These are phyloP conservation scores for Xenops minutus DNA, from an alignment of 2,797 vertebrate genomes.

Conservation along the genomic window DNA sequence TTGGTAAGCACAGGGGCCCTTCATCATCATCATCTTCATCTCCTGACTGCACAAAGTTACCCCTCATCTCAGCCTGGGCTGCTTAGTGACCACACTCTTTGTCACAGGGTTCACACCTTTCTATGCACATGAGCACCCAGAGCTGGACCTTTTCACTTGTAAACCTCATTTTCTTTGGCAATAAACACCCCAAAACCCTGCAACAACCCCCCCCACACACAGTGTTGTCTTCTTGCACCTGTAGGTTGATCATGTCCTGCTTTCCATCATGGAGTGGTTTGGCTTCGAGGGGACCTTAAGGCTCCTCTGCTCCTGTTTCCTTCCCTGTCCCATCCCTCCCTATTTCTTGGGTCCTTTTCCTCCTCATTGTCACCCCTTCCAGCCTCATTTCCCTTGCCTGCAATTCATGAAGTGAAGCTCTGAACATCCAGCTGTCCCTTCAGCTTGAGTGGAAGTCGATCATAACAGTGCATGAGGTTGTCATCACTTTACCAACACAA, in stretches of 20 bases:
- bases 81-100: neutral
- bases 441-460: neutral
- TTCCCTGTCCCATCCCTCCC: neutral
- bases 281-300: neutral
- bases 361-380: neutral
- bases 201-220: rapidly evolving
- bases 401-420: neutral
- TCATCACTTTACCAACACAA: neutral
- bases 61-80: neutral
- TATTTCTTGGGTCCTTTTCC: neutral
- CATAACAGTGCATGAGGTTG: neutral
- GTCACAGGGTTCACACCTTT: neutral
- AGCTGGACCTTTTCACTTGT: neutral
- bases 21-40: neutral
- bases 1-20: neutral
- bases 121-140: rapidly evolving
- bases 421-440: neutral
- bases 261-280: neutral
- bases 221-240: neutral
- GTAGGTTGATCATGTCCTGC: neutral
- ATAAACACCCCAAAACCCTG: neutral
- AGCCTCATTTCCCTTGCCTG: neutral
- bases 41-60: neutral
- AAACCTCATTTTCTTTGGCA: neutral
- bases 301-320: neutral